These are phyloP conservation scores for Osmerus eperlanus DNA, from an alignment of 2,113 vertebrate species.

Conservation along the genomic window DNA sequence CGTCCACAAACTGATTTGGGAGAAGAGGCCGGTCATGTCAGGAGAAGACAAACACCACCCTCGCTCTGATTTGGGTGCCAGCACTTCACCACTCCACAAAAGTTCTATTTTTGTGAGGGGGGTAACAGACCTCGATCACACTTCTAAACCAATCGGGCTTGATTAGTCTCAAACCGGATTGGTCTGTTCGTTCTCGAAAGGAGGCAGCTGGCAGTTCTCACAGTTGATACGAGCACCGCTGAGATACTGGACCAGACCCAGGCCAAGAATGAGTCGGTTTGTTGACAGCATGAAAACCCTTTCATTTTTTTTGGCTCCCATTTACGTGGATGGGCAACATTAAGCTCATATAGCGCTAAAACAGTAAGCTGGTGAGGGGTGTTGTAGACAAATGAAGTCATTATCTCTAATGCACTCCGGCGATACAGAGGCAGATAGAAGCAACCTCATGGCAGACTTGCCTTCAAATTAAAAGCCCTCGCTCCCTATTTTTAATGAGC, in stretches of 20 bases:
- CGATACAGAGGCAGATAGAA: slow-evolving; percentile 56
- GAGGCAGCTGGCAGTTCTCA: background rate
- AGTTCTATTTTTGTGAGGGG: slow-evolving; percentile 1
- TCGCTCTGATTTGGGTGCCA: slow-evolving; percentile 2
- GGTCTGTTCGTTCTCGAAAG: background rate
- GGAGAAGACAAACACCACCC: slow-evolving; percentile 2
- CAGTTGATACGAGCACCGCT: background rate
- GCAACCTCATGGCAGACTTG: slow-evolving; percentile 25
- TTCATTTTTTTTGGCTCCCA: slow-evolving; percentile 17
- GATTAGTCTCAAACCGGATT: background rate
- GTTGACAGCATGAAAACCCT: background rate
- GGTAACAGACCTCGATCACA: slow-evolving; percentile 15
- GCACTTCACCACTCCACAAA: background rate
- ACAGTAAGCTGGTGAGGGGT: slow-evolving; percentile 47
- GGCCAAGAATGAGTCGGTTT: background rate
- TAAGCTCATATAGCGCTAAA: slow-evolving; percentile 52
- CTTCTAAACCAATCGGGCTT: background rate
- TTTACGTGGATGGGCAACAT: slow-evolving; percentile 24
- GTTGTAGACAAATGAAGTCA: slow-evolving; percentile 69
- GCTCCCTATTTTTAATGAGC: slow-evolving; percentile 51
- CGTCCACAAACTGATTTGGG: slow-evolving; percentile 50
- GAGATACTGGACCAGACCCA: background rate
- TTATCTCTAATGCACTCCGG: slow-evolving; percentile 61
- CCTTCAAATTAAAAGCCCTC: slow-evolving; percentile 53
- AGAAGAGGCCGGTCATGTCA: slow-evolving; percentile 40